phyloP scores from a whole-genome alignment of 2,888 invertebrate species.

The Euspilapteryx auroguttella region DNA sequence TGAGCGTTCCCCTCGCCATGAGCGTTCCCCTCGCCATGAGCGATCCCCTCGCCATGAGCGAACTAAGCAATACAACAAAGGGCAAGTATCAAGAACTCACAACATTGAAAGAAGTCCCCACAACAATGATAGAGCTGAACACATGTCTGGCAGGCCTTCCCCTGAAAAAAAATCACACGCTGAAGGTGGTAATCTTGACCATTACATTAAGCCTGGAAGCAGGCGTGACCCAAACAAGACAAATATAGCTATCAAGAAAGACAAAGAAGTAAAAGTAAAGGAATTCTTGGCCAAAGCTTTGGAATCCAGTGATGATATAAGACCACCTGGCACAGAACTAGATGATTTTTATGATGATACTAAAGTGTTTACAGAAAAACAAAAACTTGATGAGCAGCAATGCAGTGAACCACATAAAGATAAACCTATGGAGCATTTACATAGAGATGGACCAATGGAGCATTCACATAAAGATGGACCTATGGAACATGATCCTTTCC shows the following conservation, averaged over 20 bases:
- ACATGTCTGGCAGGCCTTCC: constrained; percentile 6
- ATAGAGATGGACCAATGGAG: too few species aligned
- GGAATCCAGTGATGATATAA: constrained; percentile 30
- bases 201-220: constrained; percentile 40
- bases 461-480: too few species aligned
- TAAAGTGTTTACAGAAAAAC: constrained; percentile 14
- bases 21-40: constrained; percentile 26
- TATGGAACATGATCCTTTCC: too few species aligned
- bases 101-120: neutral
- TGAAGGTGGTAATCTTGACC: constrained; percentile 14
- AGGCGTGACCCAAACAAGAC: constrained; percentile 45
- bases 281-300: constrained; percentile 38
- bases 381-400: too few species aligned
- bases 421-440: too few species aligned
- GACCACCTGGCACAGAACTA: constrained; percentile 47
- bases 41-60: constrained; percentile 23
- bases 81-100: neutral
- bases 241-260: constrained; percentile 38
- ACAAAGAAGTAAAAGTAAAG: constrained; percentile 47
- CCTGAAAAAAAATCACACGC: neutral
- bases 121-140: neutral
- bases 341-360: constrained; percentile 32
- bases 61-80: too few species aligned
- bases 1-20: too few species aligned
- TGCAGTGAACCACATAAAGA: too few species aligned